Evolutionary conservation across 1,140 invertebrate species (phyloP).

Genomic region (Solenopsis invicta): DNA sequence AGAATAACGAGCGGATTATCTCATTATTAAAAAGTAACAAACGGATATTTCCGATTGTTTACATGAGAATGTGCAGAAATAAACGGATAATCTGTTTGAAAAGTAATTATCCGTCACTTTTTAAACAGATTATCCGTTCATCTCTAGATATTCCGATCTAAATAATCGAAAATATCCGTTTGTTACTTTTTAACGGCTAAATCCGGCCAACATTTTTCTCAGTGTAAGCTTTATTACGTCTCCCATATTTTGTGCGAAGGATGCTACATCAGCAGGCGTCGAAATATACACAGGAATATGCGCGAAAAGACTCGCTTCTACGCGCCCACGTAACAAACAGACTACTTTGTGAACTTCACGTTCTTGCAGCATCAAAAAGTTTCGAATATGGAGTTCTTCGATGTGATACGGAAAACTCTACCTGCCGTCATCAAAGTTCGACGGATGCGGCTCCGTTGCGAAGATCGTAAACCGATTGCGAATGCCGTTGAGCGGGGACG

Average conservation of each 20-base stretch:
- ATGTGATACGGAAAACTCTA: slow-evolving; percentile 38
- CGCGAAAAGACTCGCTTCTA: not conserved
- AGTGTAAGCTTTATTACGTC: slow-evolving; percentile 8
- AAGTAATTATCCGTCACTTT: no score
- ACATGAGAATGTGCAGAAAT: no score
- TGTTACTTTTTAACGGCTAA: no score
- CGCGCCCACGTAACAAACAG: slow-evolving; percentile 19
- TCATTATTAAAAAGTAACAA: no score
- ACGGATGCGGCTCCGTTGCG: slow-evolving; percentile 41
- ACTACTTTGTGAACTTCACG: not conserved
- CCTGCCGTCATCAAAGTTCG: slow-evolving; percentile 39
- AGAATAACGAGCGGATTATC: no score
- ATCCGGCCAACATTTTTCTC: no score
- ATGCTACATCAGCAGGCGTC: not conserved
- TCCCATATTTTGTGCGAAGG: not conserved
- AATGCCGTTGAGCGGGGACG: slow-evolving; percentile 53
- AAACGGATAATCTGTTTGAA: no score
- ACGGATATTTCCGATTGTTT: no score
- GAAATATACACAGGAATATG: not conserved
- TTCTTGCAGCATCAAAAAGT: not conserved
- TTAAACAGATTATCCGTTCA: no score
- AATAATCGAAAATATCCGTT: no score
- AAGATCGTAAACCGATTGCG: slow-evolving; percentile 58
- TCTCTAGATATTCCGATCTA: no score
- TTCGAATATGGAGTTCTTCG: slow-evolving; percentile 34